Percentiles rank a stretch among this genome's conserved stretches.
phyloP scores from a whole-genome alignment of 1,140 invertebrate genomes.

The Caligus rogercresseyi region DNA sequence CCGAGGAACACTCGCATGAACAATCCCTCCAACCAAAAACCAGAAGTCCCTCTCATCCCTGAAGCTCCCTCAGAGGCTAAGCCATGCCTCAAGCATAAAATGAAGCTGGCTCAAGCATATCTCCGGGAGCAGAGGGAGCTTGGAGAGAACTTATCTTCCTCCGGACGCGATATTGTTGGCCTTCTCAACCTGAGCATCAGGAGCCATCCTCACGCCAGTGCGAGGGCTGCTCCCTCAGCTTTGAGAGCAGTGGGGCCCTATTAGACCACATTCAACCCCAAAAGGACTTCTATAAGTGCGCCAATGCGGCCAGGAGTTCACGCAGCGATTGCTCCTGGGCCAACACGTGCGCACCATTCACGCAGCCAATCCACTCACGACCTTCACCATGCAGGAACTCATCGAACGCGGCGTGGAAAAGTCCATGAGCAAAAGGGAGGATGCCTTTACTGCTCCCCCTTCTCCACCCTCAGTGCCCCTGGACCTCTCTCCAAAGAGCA shows the following conservation, averaged over 20 bases:
- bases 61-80: not conserved
- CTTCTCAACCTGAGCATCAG: not conserved
- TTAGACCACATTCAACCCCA: not conserved
- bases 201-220: not conserved
- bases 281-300: not conserved
- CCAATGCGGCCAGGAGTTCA: not conserved
- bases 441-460: not conserved
- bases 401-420: not conserved
- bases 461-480: not conserved
- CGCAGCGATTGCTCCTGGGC: not conserved
- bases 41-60: not conserved
- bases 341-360: not conserved
- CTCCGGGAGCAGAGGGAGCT: not conserved
- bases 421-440: not conserved
- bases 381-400: not conserved
- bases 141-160: not conserved
- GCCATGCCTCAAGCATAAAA: not conserved
- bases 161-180: not conserved
- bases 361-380: not conserved
- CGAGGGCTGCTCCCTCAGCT: not conserved
- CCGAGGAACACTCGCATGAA: not conserved
- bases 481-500: not conserved
- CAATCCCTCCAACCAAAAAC: too few relatives aligned
- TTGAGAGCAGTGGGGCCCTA: not conserved
- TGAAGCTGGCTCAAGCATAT: constrained; percentile 11